Base-by-base conservation (phyloP, 2,888 invertebrate genomes). In the Cerastis rubricosa region DNA sequence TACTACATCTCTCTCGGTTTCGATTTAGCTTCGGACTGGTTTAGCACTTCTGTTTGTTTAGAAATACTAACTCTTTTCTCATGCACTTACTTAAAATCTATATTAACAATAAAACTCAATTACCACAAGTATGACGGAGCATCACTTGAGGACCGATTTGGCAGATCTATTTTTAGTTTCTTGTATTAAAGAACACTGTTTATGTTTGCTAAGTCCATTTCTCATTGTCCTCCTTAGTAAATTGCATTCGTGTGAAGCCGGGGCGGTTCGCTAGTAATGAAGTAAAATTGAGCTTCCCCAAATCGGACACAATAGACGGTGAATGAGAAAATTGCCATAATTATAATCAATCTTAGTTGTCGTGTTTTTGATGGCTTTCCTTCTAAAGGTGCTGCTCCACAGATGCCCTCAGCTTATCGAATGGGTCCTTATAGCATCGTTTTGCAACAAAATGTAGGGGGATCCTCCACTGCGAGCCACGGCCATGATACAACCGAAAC, bases 1-100 rank as follows among this genome's bases (percentile, higher is more conserved):
- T 79, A 65, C 64, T 63, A 64, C 22, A 80, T 72, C 49, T 57
- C 40, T 47, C 47, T 65, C 22, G 65, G 71, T 63, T 78, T 70
- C 71, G 43, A 80, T 73, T 65, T 72, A 25, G 19, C 8, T 51
- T 65, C 51, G 35, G 22, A 59, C 73, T 65, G 22, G 49, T 25
- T 77, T 63, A 51, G 45, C 63, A 45, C 6, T 71, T 43, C 29
- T 14, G 12, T 49, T 71, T 78, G 79, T 79, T 71, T 43, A 29
- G 47, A 54, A 71, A 64, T 80, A 49, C 8, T 29, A 19, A 19
- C 43, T 14, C 0, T 45, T 17, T 1, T 11, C n/a, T n/a, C 22
- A 19, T 40, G 35, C 6, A 64, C 3, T 59, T 9, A 29, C 59
- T n/a, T n/a, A 35, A 19, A 59, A 19, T 19, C 59, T 29, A 25